Percentiles rank a stretch among this genome's conserved stretches.
phyloP scores from a whole-genome alignment of 2,888 invertebrate genomes.

The Emmelina monodactyla region DNA sequence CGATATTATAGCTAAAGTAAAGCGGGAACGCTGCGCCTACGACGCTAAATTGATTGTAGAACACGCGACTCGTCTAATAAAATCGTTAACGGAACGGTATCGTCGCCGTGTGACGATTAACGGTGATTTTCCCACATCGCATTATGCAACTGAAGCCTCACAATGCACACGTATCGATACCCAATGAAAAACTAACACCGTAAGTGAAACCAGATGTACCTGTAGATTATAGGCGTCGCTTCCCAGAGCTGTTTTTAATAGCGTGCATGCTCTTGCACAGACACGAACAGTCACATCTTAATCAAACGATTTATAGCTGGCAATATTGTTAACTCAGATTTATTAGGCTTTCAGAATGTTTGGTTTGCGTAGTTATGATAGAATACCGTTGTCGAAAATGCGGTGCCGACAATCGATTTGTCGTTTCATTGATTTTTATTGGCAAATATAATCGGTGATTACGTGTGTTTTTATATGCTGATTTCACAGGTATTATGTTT shows the following conservation, averaged over 20 bases:
- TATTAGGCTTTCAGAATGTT: no score
- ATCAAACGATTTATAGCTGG: neutral
- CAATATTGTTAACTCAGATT: no score
- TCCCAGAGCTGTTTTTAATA: neutral
- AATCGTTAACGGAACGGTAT: slow-evolving; percentile 63
- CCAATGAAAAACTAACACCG: slow-evolving; percentile 38
- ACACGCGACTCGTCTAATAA: slow-evolving; percentile 62
- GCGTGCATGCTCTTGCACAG: no score
- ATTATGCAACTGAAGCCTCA: slow-evolving; percentile 38
- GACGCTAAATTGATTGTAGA: slow-evolving; percentile 53
- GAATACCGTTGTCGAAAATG: no score
- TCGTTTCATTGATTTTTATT: no score
- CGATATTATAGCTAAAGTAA: slow-evolving; percentile 34
- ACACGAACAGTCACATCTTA: neutral
- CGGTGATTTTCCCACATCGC: no score
- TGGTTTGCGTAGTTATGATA: no score
- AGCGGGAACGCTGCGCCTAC: slow-evolving; percentile 39
- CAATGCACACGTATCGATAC: slow-evolving; percentile 41
- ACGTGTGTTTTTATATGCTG: no score
- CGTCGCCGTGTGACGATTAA: slow-evolving; percentile 59
- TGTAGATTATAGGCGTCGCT: slow-evolving; percentile 10
- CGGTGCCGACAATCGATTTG: no score
- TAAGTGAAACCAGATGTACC: slow-evolving; percentile 32
- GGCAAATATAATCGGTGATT: no score
- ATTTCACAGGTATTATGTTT: no score